Conservation (phyloP, 1,140 invertebrate species). For the Drosophila pruinosa region DNA sequence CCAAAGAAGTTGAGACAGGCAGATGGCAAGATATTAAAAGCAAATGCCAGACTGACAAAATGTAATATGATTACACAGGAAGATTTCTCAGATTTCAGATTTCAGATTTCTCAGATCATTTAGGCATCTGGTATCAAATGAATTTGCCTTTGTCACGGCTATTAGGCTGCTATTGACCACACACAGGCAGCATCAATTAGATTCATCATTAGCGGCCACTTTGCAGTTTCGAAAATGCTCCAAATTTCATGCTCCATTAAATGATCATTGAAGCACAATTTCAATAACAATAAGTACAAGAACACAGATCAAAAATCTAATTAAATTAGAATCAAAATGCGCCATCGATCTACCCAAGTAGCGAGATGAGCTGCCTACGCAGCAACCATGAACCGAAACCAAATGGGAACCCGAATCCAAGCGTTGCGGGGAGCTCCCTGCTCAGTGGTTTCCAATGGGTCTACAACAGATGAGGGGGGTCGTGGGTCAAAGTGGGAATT, state of each 20-base stretch:
- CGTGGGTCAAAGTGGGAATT: neutral
- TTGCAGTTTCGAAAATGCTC: conserved; percentile 38
- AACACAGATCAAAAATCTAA: conserved; percentile 60
- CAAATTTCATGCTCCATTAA: conserved; percentile 78
- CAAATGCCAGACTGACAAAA: conserved; percentile 6
- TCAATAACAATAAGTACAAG: conserved; percentile 19
- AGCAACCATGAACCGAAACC: conserved; percentile 20
- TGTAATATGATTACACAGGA: conserved; percentile 21
- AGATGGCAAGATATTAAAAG: conserved; percentile 3
- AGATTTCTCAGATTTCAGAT: neutral
- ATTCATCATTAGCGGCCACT: conserved; percentile 60
- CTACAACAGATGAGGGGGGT: neutral
- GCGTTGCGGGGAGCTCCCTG: conserved; percentile 7
- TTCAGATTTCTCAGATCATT: neutral
- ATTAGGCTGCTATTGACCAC: conserved; percentile 58
- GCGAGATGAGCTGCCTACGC: conserved; percentile 54
- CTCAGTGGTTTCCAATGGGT: conserved; percentile 2
- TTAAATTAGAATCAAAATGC: conserved; percentile 68
- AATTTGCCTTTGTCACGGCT: conserved; percentile 60
- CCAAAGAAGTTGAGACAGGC: conserved; percentile 42
- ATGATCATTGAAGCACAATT: conserved; percentile 45
- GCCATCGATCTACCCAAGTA: conserved; percentile 49
- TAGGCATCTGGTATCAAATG: conserved; percentile 15
- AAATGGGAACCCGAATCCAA: neutral
- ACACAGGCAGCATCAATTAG: conserved; percentile 31